Base-by-base conservation (phyloP, 2,888 invertebrate species). In the Theretra japonica region DNA sequence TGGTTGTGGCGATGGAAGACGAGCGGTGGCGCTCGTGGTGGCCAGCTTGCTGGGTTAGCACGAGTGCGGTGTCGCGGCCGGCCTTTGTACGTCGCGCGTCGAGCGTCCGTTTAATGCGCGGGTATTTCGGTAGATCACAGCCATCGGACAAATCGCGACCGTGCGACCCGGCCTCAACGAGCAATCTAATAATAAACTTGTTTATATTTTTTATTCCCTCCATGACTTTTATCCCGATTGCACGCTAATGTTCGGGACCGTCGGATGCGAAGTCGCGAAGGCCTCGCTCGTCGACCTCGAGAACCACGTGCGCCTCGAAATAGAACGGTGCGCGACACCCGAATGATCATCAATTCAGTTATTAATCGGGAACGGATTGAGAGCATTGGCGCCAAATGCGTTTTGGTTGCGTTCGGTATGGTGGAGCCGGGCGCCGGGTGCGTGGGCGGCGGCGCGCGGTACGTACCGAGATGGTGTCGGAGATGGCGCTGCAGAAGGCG, bases 121-220 rank as follows among this genome's bases (percentile, higher is more conserved):
- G 88, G 86, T 94, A 94, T 94, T 93, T 94, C 89, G 86, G 94
- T 94, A 93, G 90, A 92, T 92, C 93, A 91, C 88, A 88, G 86
- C 88, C 93, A 92, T 93, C 91, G 88, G 90, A 92, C 91, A 92
- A 90, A 93, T 94, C 91, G 89, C 92, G 91, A 93, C 93, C 92
- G 91, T 92, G 92, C 94, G 92, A 93, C 93, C 93, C 92, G 89
- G 93, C 86, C 88, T 89, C 90, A 87, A 90, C 90, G 92, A 93
- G 93, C 93, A 85, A 89, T 92, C 94, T 94, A 94, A 91, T 93
- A 89, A 93, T 94, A 94, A 92, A 89, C 92, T 91, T 94, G 93
- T 94, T 94, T 94, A 94, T 94, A 92, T 93, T 94, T 93, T 93
- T 91, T 91, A 89, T 89, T 88, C 86, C 84, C 86, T 83, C 86